Percentiles rank a stretch among this genome's conserved stretches.
Evolutionary conservation across 2,797 vertebrate species (phyloP).

Genomic region (Enteromius fasciolatus): DNA sequence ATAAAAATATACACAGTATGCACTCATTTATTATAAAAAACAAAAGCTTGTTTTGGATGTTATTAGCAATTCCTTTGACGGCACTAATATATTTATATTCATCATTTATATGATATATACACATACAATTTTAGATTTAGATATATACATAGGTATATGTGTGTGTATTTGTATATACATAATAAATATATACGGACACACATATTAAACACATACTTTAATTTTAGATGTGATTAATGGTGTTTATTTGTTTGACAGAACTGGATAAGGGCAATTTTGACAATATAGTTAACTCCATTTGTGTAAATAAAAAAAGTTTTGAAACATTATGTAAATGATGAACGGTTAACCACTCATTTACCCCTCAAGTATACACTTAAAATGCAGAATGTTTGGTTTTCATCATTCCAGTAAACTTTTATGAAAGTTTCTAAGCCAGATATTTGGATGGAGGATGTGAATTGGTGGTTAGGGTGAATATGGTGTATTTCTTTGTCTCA

Average conservation of each 20-base stretch:
- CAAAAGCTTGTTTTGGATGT: no score
- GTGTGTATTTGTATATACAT: neutral
- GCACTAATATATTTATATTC: neutral
- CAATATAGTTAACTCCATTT: neutral
- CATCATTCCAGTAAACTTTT: conserved; percentile 4
- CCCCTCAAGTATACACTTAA: neutral
- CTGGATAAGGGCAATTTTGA: neutral
- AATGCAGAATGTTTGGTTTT: neutral
- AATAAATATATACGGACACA: neutral
- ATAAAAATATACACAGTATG: no score
- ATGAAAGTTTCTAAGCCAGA: conserved; percentile 1
- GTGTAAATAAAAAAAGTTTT: neutral
- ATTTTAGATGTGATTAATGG: neutral
- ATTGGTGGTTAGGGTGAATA: conserved; percentile 5
- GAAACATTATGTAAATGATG: neutral
- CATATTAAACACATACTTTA: neutral
- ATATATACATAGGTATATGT: neutral
- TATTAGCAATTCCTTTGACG: no score
- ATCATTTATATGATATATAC: neutral
- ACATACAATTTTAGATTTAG: neutral
- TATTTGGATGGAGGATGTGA: neutral
- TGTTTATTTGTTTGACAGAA: neutral
- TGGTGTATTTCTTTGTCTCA: conserved; percentile 33
- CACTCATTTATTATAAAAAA: no score
- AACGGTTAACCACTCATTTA: neutral